These are phyloP conservation scores for Siderastrea siderea DNA, from an alignment of 92 coral and sea anemone genomes.

Conservation along the genomic window DNA sequence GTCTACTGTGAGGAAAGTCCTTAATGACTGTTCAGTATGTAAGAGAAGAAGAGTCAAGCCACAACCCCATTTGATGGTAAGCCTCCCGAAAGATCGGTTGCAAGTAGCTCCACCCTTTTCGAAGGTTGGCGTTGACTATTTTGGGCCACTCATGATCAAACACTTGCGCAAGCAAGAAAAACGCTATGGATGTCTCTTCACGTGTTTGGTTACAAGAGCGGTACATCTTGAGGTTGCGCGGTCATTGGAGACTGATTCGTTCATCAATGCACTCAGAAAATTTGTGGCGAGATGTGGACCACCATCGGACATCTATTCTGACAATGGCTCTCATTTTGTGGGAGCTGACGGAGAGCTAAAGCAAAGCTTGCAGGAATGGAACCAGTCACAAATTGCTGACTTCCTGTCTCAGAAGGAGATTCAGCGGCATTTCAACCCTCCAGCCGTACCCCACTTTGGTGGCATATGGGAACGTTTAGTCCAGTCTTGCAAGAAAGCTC, in stretches of 20 bases:
- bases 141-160: constrained; percentile 53
- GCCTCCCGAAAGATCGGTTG: constrained; percentile 47
- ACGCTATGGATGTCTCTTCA: constrained; percentile 56
- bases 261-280: constrained; percentile 10
- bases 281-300: constrained; percentile 43
- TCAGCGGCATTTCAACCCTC: too few relatives aligned
- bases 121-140: constrained; percentile 58
- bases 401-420: too few relatives aligned
- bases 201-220: constrained; percentile 47
- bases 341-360: constrained; percentile 63
- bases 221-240: constrained; percentile 52
- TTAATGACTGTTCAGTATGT: constrained; percentile 30
- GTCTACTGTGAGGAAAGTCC: constrained; percentile 21
- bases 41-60: constrained; percentile 26
- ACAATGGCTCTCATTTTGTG: constrained; percentile 50
- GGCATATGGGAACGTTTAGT: constrained; percentile 61
- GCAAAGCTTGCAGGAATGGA: constrained; percentile 48
- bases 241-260: constrained; percentile 13
- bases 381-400: too few relatives aligned
- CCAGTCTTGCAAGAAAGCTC: constrained; percentile 45
- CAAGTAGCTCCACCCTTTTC: constrained; percentile 33
- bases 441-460: constrained; percentile 5
- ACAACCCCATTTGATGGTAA: constrained; percentile 42
- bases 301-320: background rate
- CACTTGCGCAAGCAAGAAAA: constrained; percentile 33